Percentiles rank a stretch among this genome's conserved stretches.
phyloP scores from a whole-genome alignment of 2,797 vertebrate genomes.

The Anableps anableps region DNA sequence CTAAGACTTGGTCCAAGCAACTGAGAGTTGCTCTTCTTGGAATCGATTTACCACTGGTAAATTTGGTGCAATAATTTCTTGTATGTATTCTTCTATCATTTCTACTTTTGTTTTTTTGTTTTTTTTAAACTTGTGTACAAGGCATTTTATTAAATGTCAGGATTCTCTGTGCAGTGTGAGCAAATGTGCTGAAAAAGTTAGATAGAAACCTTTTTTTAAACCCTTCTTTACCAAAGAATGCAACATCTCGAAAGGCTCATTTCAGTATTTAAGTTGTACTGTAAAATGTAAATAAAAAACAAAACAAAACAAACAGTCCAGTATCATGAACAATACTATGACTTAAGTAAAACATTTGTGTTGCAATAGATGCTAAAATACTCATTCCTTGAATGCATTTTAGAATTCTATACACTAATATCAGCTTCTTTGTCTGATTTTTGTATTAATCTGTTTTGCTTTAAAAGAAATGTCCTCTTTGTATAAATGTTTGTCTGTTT shows the following conservation, averaged over 20 bases:
- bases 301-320: slow-evolving; percentile 20
- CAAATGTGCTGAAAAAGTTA: slow-evolving; percentile 38
- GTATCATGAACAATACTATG: slow-evolving; percentile 25
- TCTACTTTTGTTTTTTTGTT: slow-evolving; percentile 56
- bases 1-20: slow-evolving; percentile 4
- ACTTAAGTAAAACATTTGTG: slow-evolving; percentile 18
- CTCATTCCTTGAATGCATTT: slow-evolving; percentile 39
- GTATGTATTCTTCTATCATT: slow-evolving; percentile 67
- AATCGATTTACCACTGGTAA: slow-evolving; percentile 23
- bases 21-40: slow-evolving; percentile 19
- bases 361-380: slow-evolving; percentile 21
- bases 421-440: slow-evolving; percentile 32
- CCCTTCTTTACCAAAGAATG: slow-evolving; percentile 80
- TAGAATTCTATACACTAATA: slow-evolving; percentile 32
- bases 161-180: slow-evolving; percentile 40
- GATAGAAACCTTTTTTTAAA: slow-evolving; percentile 34
- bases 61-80: slow-evolving; percentile 73
- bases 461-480: slow-evolving; percentile 33
- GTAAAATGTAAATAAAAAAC: slow-evolving; percentile 17
- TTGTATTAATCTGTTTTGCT: slow-evolving; percentile 35
- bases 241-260: slow-evolving; percentile 32
- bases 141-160: slow-evolving; percentile 47
- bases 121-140: slow-evolving; percentile 67
- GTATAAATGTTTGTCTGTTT: slow-evolving; percentile 41
- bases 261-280: slow-evolving; percentile 34